Percentiles rank a stretch among this genome's conserved stretches.
These are phyloP conservation scores for Kuschelorhynchus macadamiae DNA, from an alignment of 2,888 invertebrate genomes.

Conservation along the genomic window DNA sequence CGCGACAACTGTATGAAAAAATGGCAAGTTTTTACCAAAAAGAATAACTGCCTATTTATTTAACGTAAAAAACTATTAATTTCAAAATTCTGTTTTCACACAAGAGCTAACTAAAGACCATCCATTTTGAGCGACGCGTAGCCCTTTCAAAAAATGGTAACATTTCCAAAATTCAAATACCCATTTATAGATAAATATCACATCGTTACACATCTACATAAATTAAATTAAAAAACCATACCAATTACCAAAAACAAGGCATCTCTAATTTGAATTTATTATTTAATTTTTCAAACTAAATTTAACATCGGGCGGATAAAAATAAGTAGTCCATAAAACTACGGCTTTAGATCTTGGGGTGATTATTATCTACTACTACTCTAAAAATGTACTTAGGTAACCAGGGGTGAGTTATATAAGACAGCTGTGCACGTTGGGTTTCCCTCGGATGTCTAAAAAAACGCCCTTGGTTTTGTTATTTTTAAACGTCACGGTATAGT, in stretches of 20 bases:
- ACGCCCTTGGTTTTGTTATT: constrained; percentile 43
- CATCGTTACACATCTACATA: too few species aligned
- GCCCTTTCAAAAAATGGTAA: too few species aligned
- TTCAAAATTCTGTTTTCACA: too few species aligned
- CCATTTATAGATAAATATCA: too few species aligned
- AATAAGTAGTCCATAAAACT: constrained; percentile 14
- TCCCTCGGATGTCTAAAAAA: constrained; percentile 32
- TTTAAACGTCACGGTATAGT: constrained; percentile 33
- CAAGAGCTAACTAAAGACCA: too few species aligned
- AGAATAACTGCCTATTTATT: too few species aligned
- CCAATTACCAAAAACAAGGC: constrained; percentile 17
- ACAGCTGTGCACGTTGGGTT: constrained; percentile 35
- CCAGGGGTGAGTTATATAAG: constrained; percentile 40
- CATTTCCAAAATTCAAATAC: too few species aligned
- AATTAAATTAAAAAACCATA: constrained; percentile 2
- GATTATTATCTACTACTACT: constrained; percentile 30
- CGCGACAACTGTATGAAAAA: too few species aligned
- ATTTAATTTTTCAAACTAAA: constrained; percentile 15
- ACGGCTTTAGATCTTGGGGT: constrained; percentile 24
- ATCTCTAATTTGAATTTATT: constrained; percentile 13
- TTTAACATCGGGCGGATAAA: not conserved
- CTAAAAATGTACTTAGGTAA: constrained; percentile 28
- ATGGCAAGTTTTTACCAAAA: too few species aligned
- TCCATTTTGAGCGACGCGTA: too few species aligned
- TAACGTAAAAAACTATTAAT: too few species aligned